phyloP scores from a whole-genome alignment of 2,888 invertebrate species.

The Hemaris fuciformis region DNA sequence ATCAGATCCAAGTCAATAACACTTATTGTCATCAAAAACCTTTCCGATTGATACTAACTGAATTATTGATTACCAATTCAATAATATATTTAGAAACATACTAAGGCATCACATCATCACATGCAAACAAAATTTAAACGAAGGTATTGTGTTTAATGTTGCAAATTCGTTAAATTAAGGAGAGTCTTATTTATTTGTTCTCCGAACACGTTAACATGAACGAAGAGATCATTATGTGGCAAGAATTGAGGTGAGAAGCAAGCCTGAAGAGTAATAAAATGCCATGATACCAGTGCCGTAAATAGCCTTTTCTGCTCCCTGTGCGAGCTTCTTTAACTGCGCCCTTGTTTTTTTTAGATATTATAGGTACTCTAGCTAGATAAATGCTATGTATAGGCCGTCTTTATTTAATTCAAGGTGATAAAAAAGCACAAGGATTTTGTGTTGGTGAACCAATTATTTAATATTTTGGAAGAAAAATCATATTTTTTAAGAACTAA shows the following conservation, averaged over 20 bases:
- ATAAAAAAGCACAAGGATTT: too few species aligned
- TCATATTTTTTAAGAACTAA: too few species aligned
- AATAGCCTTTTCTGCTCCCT: too few species aligned
- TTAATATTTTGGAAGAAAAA: too few species aligned
- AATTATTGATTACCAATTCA: not conserved
- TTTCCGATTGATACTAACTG: not conserved
- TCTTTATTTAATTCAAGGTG: too few species aligned
- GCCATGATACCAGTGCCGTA: too few species aligned
- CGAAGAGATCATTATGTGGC: conserved; percentile 39
- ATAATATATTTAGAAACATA: not conserved
- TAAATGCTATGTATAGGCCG: too few species aligned
- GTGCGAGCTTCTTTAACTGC: too few species aligned
- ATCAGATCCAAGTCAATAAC: conserved; percentile 54
- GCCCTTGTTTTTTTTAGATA: too few species aligned
- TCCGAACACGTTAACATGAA: conserved; percentile 44
- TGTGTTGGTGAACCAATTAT: too few species aligned
- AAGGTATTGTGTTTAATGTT: not conserved
- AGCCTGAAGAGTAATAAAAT: conserved; percentile 38
- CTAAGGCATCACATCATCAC: not conserved
- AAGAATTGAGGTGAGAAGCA: conserved; percentile 36
- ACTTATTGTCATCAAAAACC: conserved; percentile 21
- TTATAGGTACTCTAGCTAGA: too few species aligned
- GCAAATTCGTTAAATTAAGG: not conserved
- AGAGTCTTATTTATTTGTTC: conserved; percentile 33
- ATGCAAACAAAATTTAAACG: not conserved